Percentiles rank a stretch among this genome's conserved stretches.
phyloP scores from a whole-genome alignment of 1,140 invertebrate genomes.

The Colletes latitarsis region DNA sequence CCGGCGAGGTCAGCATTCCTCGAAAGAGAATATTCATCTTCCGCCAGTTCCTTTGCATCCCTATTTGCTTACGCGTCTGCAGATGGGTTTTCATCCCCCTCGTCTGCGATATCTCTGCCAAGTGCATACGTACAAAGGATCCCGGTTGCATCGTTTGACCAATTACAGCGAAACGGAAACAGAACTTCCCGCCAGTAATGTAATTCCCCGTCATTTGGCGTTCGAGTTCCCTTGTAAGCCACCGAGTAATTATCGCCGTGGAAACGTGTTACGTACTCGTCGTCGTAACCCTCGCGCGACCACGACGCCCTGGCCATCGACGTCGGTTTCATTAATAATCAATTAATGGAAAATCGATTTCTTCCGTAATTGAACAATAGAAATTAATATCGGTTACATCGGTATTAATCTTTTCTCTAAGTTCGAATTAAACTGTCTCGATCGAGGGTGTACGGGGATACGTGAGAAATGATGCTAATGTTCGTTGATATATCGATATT shows the following conservation, averaged over 20 bases:
- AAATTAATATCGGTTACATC: not conserved
- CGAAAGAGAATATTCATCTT: conserved; percentile 25
- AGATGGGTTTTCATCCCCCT: conserved; percentile 34
- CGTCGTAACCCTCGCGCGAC: conserved; percentile 16
- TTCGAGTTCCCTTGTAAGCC: conserved; percentile 52
- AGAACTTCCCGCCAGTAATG: conserved; percentile 47
- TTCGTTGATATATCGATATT: no score
- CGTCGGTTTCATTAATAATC: conserved; percentile 45
- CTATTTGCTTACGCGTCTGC: not conserved
- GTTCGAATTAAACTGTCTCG: not conserved
- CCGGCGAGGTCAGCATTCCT: not conserved
- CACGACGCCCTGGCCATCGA: not conserved
- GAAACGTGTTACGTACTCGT: conserved; percentile 37
- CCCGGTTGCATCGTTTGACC: conserved; percentile 50
- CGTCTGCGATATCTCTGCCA: conserved; percentile 1
- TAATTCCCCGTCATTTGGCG: conserved; percentile 44
- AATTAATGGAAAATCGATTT: conserved; percentile 37
- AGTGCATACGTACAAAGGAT: conserved; percentile 31
- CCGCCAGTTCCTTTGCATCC: not conserved
- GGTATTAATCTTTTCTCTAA: not conserved
- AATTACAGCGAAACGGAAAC: conserved; percentile 57
- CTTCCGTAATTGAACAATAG: not conserved
- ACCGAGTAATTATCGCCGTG: conserved; percentile 40
- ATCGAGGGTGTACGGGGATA: no score
- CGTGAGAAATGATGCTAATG: no score